phyloP scores from a whole-genome alignment of 2,797 vertebrate species.

The Phrynocephalus guinanensis region DNA sequence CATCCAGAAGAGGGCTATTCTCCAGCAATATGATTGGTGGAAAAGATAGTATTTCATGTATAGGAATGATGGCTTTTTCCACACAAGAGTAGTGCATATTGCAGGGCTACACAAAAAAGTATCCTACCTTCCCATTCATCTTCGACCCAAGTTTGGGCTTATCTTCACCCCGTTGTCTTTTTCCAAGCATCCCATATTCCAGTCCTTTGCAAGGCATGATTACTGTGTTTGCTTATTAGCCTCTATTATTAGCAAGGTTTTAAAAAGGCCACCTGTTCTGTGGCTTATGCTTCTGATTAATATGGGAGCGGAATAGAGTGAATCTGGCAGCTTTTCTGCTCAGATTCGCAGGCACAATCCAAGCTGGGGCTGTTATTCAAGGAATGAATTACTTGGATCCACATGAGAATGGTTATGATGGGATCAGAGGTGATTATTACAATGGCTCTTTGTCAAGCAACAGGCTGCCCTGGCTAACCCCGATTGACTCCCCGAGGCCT shows the following conservation, averaged over 20 bases:
- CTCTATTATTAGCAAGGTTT: background rate
- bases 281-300: constrained; percentile 1
- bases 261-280: constrained; percentile 14
- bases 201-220: background rate
- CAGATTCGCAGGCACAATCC: background rate
- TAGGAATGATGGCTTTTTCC: background rate
- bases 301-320: background rate
- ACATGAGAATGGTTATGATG: constrained; percentile 7
- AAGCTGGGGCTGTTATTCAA: background rate
- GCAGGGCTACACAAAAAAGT: background rate
- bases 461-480: background rate
- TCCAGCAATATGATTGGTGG: too few relatives aligned
- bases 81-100: background rate
- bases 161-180: background rate
- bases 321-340: constrained; percentile 21
- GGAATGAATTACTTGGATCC: constrained; percentile 24
- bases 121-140: background rate
- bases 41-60: background rate
- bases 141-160: background rate
- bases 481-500: background rate
- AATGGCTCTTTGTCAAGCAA: constrained; percentile 26
- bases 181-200: background rate
- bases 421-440: constrained; percentile 27
- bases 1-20: background rate
- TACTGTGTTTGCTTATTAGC: constrained; percentile 15